Evolutionary conservation across 2,888 invertebrate species (phyloP).

Genomic region (Ormyrus labotus): DNA sequence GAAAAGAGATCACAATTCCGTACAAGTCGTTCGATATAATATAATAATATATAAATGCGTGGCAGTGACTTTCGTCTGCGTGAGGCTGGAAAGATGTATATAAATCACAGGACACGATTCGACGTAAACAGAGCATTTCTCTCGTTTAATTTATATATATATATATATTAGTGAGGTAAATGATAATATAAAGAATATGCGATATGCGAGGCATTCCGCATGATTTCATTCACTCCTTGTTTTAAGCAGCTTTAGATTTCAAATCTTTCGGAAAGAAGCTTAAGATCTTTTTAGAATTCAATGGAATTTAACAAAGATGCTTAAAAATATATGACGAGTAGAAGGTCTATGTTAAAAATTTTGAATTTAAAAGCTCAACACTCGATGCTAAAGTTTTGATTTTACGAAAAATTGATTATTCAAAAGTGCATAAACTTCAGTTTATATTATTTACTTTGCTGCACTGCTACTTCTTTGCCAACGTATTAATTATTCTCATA

Average conservation of each 20-base stretch:
- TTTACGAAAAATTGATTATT: too few relatives aligned
- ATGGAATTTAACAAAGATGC: too few relatives aligned
- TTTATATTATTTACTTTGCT: too few relatives aligned
- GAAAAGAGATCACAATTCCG: constrained; percentile 13
- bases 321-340: too few relatives aligned
- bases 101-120: constrained; percentile 47
- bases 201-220: neutral
- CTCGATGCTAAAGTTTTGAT: too few relatives aligned
- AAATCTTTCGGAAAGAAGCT: neutral
- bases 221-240: neutral
- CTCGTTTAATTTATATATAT: constrained; percentile 19
- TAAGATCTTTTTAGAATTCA: too few relatives aligned
- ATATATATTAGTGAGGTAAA: constrained; percentile 19
- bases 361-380: too few relatives aligned
- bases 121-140: constrained; percentile 36
- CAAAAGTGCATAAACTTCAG: too few relatives aligned
- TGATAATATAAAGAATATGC: constrained; percentile 35
- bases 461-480: too few relatives aligned
- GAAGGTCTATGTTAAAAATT: too few relatives aligned
- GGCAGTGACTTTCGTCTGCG: constrained; percentile 53
- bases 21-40: constrained; percentile 31
- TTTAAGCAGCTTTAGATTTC: too few relatives aligned
- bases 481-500: too few relatives aligned
- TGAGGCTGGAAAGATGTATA: constrained; percentile 41
- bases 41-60: constrained; percentile 46